phyloP scores from a whole-genome alignment of 92 coral and sea anemone genomes.

The Epizoanthus fatuus region DNA sequence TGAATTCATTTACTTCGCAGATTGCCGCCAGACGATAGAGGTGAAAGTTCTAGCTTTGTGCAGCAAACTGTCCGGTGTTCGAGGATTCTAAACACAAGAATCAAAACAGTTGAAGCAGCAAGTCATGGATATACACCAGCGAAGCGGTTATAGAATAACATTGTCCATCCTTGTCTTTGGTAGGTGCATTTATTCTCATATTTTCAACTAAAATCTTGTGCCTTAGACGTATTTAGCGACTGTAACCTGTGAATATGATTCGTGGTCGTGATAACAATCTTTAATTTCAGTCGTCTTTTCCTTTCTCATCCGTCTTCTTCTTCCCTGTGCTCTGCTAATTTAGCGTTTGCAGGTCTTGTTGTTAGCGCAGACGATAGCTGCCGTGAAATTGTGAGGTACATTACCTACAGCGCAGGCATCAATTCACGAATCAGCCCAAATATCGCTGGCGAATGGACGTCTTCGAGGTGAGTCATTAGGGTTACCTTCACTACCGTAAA shows the following conservation, averaged over 20 bases:
- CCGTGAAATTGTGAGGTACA: constrained; percentile 63
- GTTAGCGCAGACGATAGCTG: constrained; percentile 62
- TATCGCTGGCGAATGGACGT: constrained; percentile 84
- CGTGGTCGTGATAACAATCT: constrained; percentile 39
- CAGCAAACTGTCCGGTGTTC: background rate
- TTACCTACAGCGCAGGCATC: constrained; percentile 74
- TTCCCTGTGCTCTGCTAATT: constrained; percentile 16
- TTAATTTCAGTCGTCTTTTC: constrained; percentile 15
- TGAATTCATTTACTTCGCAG: constrained; percentile 21
- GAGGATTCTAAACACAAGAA: background rate
- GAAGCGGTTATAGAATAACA: background rate
- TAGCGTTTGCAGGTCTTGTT: constrained; percentile 27
- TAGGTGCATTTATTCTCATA: background rate
- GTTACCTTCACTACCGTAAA: constrained; percentile 21
- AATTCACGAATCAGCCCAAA: constrained; percentile 56
- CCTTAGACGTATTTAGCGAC: background rate
- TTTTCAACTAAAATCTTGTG: background rate
- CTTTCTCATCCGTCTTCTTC: background rate
- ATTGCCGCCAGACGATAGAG: constrained; percentile 13
- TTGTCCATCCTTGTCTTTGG: constrained; percentile 9
- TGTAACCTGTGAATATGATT: background rate
- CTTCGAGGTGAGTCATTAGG: constrained; percentile 72
- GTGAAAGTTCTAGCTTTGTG: background rate
- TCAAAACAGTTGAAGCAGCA: background rate
- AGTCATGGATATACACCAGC: constrained; percentile 15